A percentile compares a stretch with the other conserved stretches of the same genome.
phyloP scores from a whole-genome alignment of 2,797 vertebrate genomes.

The Capromys pilorides region DNA sequence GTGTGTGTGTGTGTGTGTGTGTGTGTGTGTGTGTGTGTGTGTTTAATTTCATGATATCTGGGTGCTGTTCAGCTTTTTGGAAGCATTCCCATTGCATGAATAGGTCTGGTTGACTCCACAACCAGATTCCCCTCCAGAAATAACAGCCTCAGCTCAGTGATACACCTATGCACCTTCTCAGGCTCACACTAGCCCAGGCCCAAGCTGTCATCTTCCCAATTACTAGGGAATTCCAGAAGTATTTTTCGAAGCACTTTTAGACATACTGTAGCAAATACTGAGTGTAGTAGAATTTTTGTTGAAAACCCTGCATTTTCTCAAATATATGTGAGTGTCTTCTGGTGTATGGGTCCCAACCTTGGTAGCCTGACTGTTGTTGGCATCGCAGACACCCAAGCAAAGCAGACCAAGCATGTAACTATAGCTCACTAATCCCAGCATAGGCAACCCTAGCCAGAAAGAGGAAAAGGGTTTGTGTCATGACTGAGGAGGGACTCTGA shows the following conservation, averaged over 20 bases:
- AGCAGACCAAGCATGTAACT: not conserved
- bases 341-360: not conserved
- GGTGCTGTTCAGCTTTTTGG: not conserved
- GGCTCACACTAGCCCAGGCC: not conserved
- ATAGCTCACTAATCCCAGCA: not conserved
- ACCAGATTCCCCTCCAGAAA: not conserved
- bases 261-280: not conserved
- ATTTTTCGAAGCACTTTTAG: slow-evolving; percentile 9
- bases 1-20: not conserved
- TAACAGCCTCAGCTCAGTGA: not conserved
- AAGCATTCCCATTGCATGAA: not conserved
- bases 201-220: not conserved
- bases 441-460: not conserved
- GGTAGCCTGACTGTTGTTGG: not conserved
- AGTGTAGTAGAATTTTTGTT: not conserved
- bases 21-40: not conserved
- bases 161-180: not conserved
- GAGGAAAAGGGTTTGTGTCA: not conserved
- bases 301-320: not conserved
- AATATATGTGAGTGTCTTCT: slow-evolving; percentile 7
- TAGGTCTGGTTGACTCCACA: not conserved
- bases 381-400: not conserved
- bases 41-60: not conserved
- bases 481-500: not conserved
- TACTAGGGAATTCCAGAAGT: not conserved